Base-by-base conservation (phyloP, 1,140 invertebrate species). In the Diploscapter pachys region DNA sequence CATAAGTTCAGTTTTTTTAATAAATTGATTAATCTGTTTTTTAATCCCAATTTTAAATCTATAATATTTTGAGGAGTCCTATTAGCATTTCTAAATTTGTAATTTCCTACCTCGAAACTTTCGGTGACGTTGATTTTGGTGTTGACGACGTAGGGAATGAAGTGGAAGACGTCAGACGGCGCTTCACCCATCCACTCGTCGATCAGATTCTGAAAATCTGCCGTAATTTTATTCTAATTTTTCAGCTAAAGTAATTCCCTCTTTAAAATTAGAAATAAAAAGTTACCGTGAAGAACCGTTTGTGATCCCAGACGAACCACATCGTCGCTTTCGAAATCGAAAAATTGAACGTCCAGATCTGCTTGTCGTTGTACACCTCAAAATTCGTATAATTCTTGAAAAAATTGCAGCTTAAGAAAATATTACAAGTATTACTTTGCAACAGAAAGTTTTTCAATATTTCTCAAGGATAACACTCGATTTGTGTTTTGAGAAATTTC, bases 61-160 rank as follows among this genome's bases (percentile, higher is more conserved):
- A 31, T 31, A 31, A 31, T 31, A 31, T 31, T 31, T 31, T 31
- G 31, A 31, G 31, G 31, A 31, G 1, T 31, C 31, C 31, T 1
- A 31, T 1, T 31, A 31, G 31, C 31, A 31, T 31, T 31, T 31
- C 31, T 31, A 31, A 31, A 31, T 31, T 31, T 31, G 31, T 31
- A 31, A 31, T 31, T 59, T 5, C 56, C 4, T 0, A 74, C 72
- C 65, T 74, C 72, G 48, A 74, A 74, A 31, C 72, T 50, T 31
- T 74, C 72, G 5, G 54, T 95, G 4, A 98, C 87, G 0, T 93
- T 88, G 59, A 99, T 88, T 78, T 91, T 92, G 79, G 98, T 92
- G 85, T 93, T 92, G 91, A 94, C 97, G 0, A 94, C 97, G 85
- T 97, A 99, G 9, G 96, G 96, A 50, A 98, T 92, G 89, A 98